These are phyloP conservation scores for Atractosteus spatula DNA, from an alignment of 2,113 vertebrate genomes.

Conservation along the genomic window DNA sequence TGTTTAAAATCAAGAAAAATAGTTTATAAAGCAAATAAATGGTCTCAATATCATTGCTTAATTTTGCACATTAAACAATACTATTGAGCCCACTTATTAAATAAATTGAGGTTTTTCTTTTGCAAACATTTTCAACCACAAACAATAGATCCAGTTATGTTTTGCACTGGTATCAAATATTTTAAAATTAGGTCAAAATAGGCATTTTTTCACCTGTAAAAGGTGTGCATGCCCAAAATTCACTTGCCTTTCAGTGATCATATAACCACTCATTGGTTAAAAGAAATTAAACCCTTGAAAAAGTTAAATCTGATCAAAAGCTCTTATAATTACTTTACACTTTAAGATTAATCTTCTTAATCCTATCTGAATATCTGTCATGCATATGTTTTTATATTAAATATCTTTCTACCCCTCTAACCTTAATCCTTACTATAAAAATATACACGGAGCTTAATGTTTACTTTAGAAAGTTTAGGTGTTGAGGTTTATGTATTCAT, in stretches of 20 bases:
- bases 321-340: conserved; percentile 51
- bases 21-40: no score
- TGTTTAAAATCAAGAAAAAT: no score
- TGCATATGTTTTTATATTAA: conserved; percentile 54
- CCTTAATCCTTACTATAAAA: conserved; percentile 45
- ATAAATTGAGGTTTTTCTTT: no score
- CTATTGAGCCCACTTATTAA: no score
- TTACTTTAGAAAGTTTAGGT: no score
- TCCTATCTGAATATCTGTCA: conserved; percentile 67
- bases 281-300: conserved; percentile 58
- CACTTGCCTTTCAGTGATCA: no score
- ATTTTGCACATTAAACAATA: no score
- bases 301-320: conserved; percentile 64
- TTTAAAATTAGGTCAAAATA: conserved; percentile 49
- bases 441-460: no score
- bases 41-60: no score
- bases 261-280: conserved; percentile 4
- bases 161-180: conserved; percentile 45
- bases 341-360: conserved; percentile 68
- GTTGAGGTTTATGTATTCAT: background rate
- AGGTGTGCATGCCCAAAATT: no score
- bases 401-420: conserved; percentile 56
- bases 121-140: conserved; percentile 63
- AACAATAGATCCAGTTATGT: conserved; percentile 43
- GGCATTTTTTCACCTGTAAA: conserved; percentile 37